These are phyloP conservation scores for Arrhamphus sclerolepis DNA, from an alignment of 2,797 vertebrate species.

Conservation along the genomic window DNA sequence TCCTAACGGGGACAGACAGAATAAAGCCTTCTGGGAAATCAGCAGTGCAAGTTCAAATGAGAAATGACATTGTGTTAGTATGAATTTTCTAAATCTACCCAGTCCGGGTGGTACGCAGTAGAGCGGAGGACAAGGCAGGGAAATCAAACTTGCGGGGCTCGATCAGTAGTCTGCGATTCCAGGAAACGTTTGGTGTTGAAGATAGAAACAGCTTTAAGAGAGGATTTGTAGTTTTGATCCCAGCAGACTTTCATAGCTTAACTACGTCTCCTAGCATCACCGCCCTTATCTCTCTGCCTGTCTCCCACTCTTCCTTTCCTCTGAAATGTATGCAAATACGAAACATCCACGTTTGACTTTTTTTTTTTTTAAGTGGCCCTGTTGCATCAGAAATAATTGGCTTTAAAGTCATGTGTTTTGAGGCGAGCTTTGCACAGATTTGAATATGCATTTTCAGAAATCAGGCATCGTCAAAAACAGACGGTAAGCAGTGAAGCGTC, in stretches of 20 bases:
- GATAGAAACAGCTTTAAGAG: conserved; percentile 53
- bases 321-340: conserved; percentile 25
- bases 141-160: conserved; percentile 32
- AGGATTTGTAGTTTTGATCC: conserved; percentile 50
- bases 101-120: conserved; percentile 7
- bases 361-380: conserved; percentile 47
- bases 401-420: conserved; percentile 24
- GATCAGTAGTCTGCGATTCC: conserved; percentile 43
- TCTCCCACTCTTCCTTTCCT: background rate
- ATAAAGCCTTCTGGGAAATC: conserved; percentile 61
- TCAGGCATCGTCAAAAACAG: conserved; percentile 9
- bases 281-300: conserved; percentile 6
- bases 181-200: conserved; percentile 58
- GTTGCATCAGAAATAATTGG: conserved; percentile 40
- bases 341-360: conserved; percentile 21
- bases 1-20: conserved; percentile 48
- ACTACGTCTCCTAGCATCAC: conserved; percentile 34
- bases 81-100: conserved; percentile 37
- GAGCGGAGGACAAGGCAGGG: conserved; percentile 11
- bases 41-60: conserved; percentile 42
- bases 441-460: conserved; percentile 27
- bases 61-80: conserved; percentile 41
- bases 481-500: background rate
- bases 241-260: conserved; percentile 36
- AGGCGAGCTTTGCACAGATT: conserved; percentile 15